A percentile compares a stretch with the other conserved stretches of the same genome.
These are phyloP conservation scores for Trachythela sp. DNA, from an alignment of 64 coral and sea anemone genomes.

Conservation along the genomic window DNA sequence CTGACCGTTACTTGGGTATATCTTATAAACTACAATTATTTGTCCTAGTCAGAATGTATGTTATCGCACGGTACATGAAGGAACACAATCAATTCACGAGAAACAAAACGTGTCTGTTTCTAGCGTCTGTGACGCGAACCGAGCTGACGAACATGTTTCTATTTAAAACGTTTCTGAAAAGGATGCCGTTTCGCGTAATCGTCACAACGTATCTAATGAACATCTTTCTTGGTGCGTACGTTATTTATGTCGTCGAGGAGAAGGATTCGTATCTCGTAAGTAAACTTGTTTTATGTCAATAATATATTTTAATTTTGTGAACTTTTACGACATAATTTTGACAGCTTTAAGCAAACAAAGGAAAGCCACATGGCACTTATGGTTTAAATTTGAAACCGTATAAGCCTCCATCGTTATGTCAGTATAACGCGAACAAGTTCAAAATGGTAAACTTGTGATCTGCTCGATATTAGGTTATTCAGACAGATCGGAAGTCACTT, in stretches of 20 bases:
- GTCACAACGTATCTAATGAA: conserved; percentile 87
- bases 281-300: conserved; percentile 31
- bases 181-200: conserved; percentile 70
- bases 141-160: conserved; percentile 83
- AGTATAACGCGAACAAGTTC: neutral
- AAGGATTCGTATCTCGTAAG: conserved; percentile 86
- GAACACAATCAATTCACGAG: conserved; percentile 83
- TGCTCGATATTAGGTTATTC: too few relatives aligned
- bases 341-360: neutral
- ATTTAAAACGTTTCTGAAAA: conserved; percentile 87
- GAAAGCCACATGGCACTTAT: neutral
- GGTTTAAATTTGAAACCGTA: neutral
- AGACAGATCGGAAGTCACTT: too few relatives aligned
- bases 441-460: too few relatives aligned
- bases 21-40: conserved; percentile 78
- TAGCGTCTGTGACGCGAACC: conserved; percentile 87
- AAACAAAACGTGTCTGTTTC: conserved; percentile 65
- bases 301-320: neutral
- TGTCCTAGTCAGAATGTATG: conserved; percentile 75
- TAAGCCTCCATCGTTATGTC: neutral
- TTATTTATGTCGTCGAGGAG: conserved; percentile 77
- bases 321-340: neutral
- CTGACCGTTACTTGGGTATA: conserved; percentile 48
- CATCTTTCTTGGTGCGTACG: conserved; percentile 90
- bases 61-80: conserved; percentile 69